Evolutionary conservation across 2,113 vertebrate species (phyloP).

Genomic region (Apteryx mantelli): DNA sequence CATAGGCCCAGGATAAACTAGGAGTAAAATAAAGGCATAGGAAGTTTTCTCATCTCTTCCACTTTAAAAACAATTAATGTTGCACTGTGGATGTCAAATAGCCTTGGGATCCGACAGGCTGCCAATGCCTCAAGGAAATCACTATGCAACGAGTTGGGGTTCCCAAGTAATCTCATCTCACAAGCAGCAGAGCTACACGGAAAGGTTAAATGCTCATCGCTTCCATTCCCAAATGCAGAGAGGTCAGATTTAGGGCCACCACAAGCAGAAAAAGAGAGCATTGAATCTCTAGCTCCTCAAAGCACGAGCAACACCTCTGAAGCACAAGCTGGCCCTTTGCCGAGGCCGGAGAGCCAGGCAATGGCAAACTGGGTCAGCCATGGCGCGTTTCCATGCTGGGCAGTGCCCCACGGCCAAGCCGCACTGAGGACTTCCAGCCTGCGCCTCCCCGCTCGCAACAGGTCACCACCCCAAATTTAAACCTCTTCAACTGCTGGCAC

Average conservation of each 20-base stretch:
- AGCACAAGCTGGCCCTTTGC: neutral
- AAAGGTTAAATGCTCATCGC: neutral
- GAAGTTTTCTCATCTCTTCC: neutral
- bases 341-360: neutral
- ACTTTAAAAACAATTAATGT: neutral
- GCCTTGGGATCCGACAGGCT: neutral
- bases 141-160: neutral
- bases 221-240: neutral
- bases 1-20: rapidly evolving
- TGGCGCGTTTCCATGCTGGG: neutral
- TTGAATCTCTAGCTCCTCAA: neutral
- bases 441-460: neutral
- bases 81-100: neutral
- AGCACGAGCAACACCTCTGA: neutral
- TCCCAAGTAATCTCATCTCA: neutral
- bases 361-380: neutral
- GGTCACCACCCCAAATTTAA: rapidly evolving
- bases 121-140: neutral
- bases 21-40: neutral
- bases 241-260: neutral
- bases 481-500: neutral
- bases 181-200: neutral
- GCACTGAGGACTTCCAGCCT: neutral
- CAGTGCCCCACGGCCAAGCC: neutral
- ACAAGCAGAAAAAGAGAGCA: neutral